A percentile compares a stretch with the other conserved stretches of the same genome.
Evolutionary conservation across 2,888 invertebrate species (phyloP).

Genomic region (Dicyrtomina minuta): DNA sequence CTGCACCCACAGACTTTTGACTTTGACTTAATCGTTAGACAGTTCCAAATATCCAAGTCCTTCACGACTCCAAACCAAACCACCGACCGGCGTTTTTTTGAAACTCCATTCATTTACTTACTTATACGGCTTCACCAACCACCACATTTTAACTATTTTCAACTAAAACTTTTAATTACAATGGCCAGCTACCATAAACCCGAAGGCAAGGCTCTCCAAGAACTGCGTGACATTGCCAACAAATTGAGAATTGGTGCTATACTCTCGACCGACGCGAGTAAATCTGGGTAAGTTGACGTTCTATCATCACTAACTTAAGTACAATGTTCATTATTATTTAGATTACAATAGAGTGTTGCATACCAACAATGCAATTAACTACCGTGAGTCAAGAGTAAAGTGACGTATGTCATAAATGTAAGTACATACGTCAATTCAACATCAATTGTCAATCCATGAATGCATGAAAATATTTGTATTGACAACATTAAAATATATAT

Average conservation of each 20-base stretch:
- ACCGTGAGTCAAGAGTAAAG: no score
- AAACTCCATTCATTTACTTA: neutral
- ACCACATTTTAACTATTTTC: conserved; percentile 5
- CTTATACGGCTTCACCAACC: conserved; percentile 12
- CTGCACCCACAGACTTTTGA: no score
- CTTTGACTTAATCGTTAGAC: no score
- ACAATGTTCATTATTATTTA: neutral
- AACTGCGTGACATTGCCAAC: conserved; percentile 88
- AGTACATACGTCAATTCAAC: no score
- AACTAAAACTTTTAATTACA: conserved; percentile 1
- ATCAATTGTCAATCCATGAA: no score
- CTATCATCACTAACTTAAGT: neutral
- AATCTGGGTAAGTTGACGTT: conserved; percentile 74
- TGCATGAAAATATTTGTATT: no score
- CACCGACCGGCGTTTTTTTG: neutral
- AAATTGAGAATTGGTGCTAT: conserved; percentile 91
- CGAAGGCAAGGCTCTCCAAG: conserved; percentile 68
- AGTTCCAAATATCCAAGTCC: no score
- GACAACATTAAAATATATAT: no score
- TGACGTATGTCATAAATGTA: no score
- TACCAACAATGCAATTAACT: no score
- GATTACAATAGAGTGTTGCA: no score
- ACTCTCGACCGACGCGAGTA: conserved; percentile 86
- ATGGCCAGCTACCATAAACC: conserved; percentile 69
- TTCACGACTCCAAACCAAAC: no score